Base-by-base conservation (phyloP, 1,140 invertebrate species). In the Tribolium castaneum region DNA sequence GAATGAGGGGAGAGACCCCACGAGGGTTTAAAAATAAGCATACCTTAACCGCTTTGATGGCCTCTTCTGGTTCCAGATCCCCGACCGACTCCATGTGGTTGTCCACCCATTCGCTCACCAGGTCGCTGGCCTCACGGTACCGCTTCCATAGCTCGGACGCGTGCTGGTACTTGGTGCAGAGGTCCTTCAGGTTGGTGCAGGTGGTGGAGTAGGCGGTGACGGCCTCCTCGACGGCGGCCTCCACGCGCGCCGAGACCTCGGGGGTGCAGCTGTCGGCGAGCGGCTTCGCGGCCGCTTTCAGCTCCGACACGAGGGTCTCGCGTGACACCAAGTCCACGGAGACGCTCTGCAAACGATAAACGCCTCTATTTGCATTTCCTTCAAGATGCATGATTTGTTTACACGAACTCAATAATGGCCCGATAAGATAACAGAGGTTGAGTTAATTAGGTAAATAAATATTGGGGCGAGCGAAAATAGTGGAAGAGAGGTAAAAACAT, bases 111-210 rank as follows among this genome's bases (percentile, higher is more conserved):
- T 88, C 90, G 70, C 92, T 90, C 50, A 95, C 91, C 3, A 91
- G 89, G n/a, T 93, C 92, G 35, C 92, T 93, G 1, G 93, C 92
- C 82, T 94, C 93, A 16, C 92, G 88, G 87, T 95, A 95, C 56
- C 92, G 89, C 81, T 92, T 88, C 94, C 94, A 96, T 34, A 95
- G 88, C 25, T 91, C 90, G 52, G 94, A 93, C 2, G 94, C 94
- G 85, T 92, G 87, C 81, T 94, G 91, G 87, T 92, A 92, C 81
- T 89, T 90, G 82, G 90, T 91, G 86, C 93, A 94, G 75, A 95
- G 89, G 76, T 92, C 90, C 78, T 91, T 91, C 77, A 95, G 88
- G 85, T 93, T 92, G 79, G 89, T 89, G 82, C 91, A 92, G 13
- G 94, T 95, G 83, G 93, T 92, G 77, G 93, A 90, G 90, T 94